phyloP scores from a whole-genome alignment of 2,888 invertebrate genomes.

The Flexamia atlantica region DNA sequence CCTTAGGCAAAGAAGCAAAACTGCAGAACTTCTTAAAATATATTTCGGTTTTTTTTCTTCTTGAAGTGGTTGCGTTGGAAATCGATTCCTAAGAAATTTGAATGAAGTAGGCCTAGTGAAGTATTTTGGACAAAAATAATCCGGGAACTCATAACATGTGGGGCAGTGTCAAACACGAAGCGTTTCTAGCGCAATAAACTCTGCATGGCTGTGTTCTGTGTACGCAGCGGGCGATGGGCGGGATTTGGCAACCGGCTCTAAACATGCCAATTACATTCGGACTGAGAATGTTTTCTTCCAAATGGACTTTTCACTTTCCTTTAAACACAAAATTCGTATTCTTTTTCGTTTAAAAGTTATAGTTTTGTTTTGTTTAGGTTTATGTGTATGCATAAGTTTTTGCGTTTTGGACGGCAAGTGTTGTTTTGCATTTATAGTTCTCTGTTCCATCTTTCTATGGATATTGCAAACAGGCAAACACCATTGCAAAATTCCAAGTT shows the following conservation, averaged over 20 bases:
- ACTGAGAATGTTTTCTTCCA: background rate
- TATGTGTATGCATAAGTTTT: too few species aligned
- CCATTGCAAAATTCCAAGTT: too few species aligned
- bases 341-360: background rate
- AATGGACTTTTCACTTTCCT: slow-evolving; percentile 18
- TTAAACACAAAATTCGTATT: background rate
- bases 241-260: slow-evolving; percentile 19
- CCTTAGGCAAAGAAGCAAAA: too few species aligned
- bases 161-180: background rate
- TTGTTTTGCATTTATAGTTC: too few species aligned
- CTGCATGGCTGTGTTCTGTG: background rate
- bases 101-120: background rate
- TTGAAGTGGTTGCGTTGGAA: too few species aligned
- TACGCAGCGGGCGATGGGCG: background rate
- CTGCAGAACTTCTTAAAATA: too few species aligned
- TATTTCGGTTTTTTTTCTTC: too few species aligned
- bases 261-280: slow-evolving; percentile 32
- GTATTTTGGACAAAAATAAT: background rate
- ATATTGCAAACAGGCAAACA: too few species aligned
- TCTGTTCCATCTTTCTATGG: too few species aligned
- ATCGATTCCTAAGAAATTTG: too few species aligned
- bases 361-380: too few species aligned
- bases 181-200: slow-evolving; percentile 8
- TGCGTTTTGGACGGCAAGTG: too few species aligned
- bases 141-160: slow-evolving; percentile 29